Base-by-base conservation (phyloP, 2,113 vertebrate species). In the Perca schrenkii region DNA sequence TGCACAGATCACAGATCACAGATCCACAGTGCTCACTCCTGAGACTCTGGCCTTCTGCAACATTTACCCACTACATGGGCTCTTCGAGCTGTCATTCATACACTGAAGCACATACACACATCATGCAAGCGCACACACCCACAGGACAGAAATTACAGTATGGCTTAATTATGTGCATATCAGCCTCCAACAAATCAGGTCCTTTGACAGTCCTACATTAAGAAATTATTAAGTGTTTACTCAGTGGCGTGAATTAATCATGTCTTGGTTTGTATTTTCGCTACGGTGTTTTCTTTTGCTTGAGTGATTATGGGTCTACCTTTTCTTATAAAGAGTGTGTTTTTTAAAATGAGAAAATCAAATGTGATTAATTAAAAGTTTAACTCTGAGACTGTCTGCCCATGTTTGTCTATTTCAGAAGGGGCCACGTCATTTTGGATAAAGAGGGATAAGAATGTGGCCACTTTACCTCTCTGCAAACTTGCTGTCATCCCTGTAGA, bases 1-100 rank as follows among this genome's bases (percentile, higher is more conserved):
- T 31, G 40, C 83, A 79, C 84, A 91, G 90, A 91, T 93, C 92
- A 91, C 74, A 91, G 89, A 92, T 92, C 88, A 83, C 74, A 80
- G 88, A 88, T 94, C 86, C 80, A 78, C 88, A 76, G 81, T 72
- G 87, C 83, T 87, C 80, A 66, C 83, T 91, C 79, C 72, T 43
- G 84, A 91, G 90, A 88, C 87, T 82, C 75, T 74, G 83, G 88
- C 79, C 88, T 91, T 89, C 90, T 94, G 81, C 87, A 90, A 84
- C 92, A 90, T 93, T 93, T 91, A 93, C 81, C 77, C 80, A 46
- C 80, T 84, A 90, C 91, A 90, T 36, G 56, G 67, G 75, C 68
- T 82, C 65, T 40, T 79, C n/a, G 15, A 84, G 72, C 79, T 84
- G 79, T 58, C 73, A 84, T 60, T 88, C 70, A 85, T 31, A 63